Base-by-base conservation (phyloP, 2,797 vertebrate species). In the Pseudochirops cupreus region DNA sequence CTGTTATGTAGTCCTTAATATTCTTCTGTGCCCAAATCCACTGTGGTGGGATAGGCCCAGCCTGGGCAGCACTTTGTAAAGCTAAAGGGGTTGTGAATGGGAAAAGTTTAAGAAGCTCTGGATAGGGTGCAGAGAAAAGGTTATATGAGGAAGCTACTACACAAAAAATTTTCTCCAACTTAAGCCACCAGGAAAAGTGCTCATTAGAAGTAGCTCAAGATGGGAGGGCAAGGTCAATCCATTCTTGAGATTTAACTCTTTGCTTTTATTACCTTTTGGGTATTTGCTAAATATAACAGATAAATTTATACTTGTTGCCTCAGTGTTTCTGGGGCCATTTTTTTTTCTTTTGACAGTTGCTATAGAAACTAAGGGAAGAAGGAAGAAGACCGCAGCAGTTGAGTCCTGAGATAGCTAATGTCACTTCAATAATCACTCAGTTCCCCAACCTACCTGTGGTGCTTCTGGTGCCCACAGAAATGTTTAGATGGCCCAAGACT, bases 401-500 rank as follows among this genome's bases (percentile, higher is more conserved):
- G 74, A 87, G 39, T 50, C 24, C 2, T 87, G 74, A 87, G 56
- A 52, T 50, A 56, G 56, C 46, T 89, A 58, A 58, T 52, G 26
- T 52, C 55, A 93, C 26, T 56, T 0, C 54, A 31, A 21, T 87
- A 4, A 13, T 56, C 54, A 39, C n/a, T 56, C 52, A 74, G n/a
- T 93, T 87, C 24, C 39, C 62, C 67, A 93, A 9, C 26, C 62
- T 54, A 74, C 56, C 56, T 31, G 5, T 56, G 90, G 0, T 4
- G 46, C 91, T 74, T 0, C 0, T 13, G 50, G 7, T 59, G 2
- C 0, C 67, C 91, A 46, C 2, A 12, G 46, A 50, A 90, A 0
- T 0, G 54, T 74, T 0, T 87, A 90, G 92, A 56, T 46, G 16
- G 74, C 10, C 74, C 39, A 50, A 16, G 7, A 10, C 9, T 87